Evolutionary conservation across 2,888 invertebrate genomes (phyloP).

Genomic region (Chelonus formosanus): DNA sequence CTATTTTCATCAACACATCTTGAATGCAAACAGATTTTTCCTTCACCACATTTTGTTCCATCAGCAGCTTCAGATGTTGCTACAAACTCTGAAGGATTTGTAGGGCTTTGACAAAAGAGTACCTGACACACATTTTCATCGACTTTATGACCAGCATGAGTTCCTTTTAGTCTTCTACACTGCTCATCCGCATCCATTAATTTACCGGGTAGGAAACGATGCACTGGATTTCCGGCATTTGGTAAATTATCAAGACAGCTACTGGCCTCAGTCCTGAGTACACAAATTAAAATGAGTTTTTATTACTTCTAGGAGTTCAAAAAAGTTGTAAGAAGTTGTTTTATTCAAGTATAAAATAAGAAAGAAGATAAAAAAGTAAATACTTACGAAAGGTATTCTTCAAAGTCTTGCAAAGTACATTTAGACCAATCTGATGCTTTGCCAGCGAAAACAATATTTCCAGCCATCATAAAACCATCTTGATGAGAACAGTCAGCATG

Average conservation of each 20-base stretch:
- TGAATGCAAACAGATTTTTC: constrained; percentile 16
- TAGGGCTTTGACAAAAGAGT: not conserved
- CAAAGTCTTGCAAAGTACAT: constrained; percentile 30
- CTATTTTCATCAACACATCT: not conserved
- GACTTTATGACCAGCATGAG: not conserved
- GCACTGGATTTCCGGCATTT: not conserved
- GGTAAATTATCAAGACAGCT: constrained; percentile 15
- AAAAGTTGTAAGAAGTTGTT: too few species aligned
- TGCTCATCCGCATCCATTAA: constrained; percentile 14
- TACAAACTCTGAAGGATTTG: too few species aligned
- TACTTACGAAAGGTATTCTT: not conserved
- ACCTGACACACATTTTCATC: not conserved
- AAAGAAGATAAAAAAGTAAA: too few species aligned
- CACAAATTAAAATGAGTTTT: too few species aligned
- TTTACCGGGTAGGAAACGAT: constrained; percentile 12
- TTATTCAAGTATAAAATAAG: too few species aligned
- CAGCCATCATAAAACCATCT: constrained; percentile 32
- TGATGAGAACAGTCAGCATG: constrained; percentile 1
- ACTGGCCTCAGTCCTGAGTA: too few species aligned
- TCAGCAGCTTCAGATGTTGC: constrained; percentile 27
- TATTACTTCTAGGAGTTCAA: too few species aligned
- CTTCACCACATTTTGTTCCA: constrained; percentile 30
- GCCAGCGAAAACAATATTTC: constrained; percentile 17
- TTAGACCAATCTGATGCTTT: constrained; percentile 32
- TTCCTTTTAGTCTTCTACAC: not conserved